A percentile compares a stretch with the other conserved stretches of the same genome.
Evolutionary conservation across 2,888 invertebrate genomes (phyloP).

Genomic region (Halictus ligatus): DNA sequence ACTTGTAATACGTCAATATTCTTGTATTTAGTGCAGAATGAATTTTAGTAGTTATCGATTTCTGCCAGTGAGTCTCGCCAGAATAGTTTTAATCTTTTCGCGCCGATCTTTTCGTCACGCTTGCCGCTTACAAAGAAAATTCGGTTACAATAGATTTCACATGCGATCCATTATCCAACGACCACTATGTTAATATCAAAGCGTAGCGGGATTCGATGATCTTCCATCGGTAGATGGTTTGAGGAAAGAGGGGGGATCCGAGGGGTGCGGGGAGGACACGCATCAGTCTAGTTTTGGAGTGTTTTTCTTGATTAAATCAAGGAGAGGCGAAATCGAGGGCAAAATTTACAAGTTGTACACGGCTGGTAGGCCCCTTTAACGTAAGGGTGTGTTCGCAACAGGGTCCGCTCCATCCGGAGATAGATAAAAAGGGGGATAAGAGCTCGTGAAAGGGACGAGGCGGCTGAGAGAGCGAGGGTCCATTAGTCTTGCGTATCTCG

Average conservation of each 20-base stretch:
- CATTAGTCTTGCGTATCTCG: slow-evolving; percentile 72
- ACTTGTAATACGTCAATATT: too few relatives aligned
- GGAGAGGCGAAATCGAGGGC: slow-evolving; percentile 58
- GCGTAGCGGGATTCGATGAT: neutral
- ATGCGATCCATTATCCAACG: neutral
- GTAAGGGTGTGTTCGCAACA: slow-evolving; percentile 54
- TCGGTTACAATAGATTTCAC: neutral
- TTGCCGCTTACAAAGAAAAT: neutral
- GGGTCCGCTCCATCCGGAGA: slow-evolving; percentile 39
- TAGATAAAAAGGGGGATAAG: slow-evolving; percentile 64
- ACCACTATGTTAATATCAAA: neutral
- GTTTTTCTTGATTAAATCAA: slow-evolving; percentile 72
- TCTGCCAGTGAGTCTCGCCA: too few relatives aligned
- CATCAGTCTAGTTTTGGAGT: slow-evolving; percentile 30
- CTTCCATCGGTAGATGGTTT: neutral
- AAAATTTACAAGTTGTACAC: slow-evolving; percentile 70
- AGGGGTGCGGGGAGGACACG: neutral
- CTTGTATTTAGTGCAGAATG: too few relatives aligned
- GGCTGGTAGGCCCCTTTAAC: slow-evolving; percentile 30
- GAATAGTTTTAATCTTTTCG: neutral
- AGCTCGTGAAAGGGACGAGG: slow-evolving; percentile 54
- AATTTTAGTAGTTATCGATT: too few relatives aligned
- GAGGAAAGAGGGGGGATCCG: too few relatives aligned
- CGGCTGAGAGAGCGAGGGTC: slow-evolving; percentile 49
- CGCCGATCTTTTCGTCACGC: neutral